These are phyloP conservation scores for Lonchura striata DNA, from an alignment of 2,113 vertebrate species.

Conservation along the genomic window DNA sequence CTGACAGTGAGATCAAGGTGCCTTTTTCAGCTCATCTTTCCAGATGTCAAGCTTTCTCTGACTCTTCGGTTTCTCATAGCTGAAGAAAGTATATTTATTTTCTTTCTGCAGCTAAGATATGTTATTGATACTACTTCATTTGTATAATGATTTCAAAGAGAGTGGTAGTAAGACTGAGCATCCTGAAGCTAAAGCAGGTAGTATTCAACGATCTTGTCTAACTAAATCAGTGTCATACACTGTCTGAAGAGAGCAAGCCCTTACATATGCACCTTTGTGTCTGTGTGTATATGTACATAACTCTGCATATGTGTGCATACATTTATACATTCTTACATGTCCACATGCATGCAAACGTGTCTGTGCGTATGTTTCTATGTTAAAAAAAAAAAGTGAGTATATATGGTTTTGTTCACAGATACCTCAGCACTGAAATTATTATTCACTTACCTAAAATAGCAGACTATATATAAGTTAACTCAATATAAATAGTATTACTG, in stretches of 20 bases:
- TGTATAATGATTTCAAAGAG: not conserved
- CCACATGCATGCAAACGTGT: not conserved
- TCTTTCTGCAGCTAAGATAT: not conserved
- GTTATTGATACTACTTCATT: not conserved
- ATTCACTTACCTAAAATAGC: not conserved
- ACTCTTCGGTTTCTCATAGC: fast-evolving
- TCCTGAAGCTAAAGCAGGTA: not conserved
- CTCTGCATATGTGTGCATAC: fast-evolving
- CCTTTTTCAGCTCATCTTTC: not conserved
- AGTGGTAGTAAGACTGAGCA: not conserved
- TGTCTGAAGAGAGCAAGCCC: not conserved
- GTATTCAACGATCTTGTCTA: not conserved
- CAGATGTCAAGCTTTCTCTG: not conserved
- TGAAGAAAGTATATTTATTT: not conserved
- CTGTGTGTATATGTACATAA: not conserved
- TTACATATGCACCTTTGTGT: not conserved
- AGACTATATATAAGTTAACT: not conserved
- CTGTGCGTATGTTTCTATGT: fast-evolving
- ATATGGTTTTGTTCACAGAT: fast-evolving
- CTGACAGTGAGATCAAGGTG: not conserved
- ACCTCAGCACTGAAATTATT: not conserved
- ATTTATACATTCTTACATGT: not conserved
- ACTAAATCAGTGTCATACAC: fast-evolving
- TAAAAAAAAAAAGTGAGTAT: not conserved
- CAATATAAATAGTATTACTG: not conserved